Evolutionary conservation across 2,888 invertebrate genomes (phyloP), one percentile per base, ranked within the genome.

Genomic region (Cheilosia pagana): DNA sequence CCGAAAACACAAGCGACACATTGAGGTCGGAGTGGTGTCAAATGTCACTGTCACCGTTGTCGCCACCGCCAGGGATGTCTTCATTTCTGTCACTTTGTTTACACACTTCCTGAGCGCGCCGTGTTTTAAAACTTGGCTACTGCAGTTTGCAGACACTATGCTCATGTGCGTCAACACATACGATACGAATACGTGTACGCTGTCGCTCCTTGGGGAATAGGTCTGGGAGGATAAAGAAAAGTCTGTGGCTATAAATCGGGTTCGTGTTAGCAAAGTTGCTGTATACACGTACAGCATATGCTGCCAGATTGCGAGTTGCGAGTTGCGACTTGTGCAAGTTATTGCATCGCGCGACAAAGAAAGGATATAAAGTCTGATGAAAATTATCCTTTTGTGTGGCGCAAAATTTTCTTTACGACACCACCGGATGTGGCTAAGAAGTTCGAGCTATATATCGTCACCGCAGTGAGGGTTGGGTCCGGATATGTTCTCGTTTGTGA

Each of bases 191-290:
- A 25, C 28, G 7, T 28, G 8, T 28, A 28, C 5, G 39, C 35
- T 5, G n/a, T n/a, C 10, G 14, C 52, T 7, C 16, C 50, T 12
- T 10, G 12, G 12, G 12, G 48, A 48, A 19, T 4, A 12, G 12
- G 12, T 21, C 19, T 21, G 21, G n/a, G 52, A 52, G 52, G 41
- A 39, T 7, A 6, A 25, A 23, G 39, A 39, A 35, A 39, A 35
- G 52, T 52, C 25, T 52, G 48, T 48, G 70, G 70, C 59, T 59
- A 39, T 71, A 70, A 71, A 59, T 71, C 48, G 59, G 39, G 57
- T 57, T 53, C 21, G 65, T 67, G 65, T 53, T 70, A 12, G 19
- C 5, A 55, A 57, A 70, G 48, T 70, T 59, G 23, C 41, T 21
- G 8, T 8, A 63, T 12, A 48, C 25, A 35, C n/a, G 62, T 7